Conservation (phyloP, 2,888 invertebrate species). For the Sisyra terminalis region DNA sequence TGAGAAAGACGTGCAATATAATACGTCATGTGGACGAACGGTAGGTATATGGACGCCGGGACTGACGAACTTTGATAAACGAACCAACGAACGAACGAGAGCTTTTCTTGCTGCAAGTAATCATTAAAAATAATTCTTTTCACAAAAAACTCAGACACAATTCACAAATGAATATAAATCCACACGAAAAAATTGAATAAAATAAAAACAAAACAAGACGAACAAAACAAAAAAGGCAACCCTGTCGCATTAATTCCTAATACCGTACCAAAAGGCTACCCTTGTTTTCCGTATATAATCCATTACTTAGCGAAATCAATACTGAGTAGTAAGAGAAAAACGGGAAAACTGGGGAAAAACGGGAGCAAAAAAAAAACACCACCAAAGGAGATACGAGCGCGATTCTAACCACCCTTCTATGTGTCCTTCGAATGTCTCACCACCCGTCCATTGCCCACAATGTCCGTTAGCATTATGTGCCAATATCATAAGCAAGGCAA, state of each 20-base stretch:
- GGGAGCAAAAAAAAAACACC: background rate
- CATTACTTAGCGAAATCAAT: conserved; percentile 9
- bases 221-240: background rate
- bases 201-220: conserved; percentile 3
- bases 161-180: background rate
- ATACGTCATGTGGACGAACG: too few relatives aligned
- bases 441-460: too few relatives aligned
- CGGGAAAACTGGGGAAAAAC: background rate
- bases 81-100: too few relatives aligned
- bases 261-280: conserved; percentile 1
- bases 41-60: too few relatives aligned
- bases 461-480: too few relatives aligned
- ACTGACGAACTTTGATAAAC: too few relatives aligned
- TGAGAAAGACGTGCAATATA: too few relatives aligned
- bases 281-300: conserved; percentile 6
- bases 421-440: background rate
- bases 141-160: too few relatives aligned
- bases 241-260: conserved; percentile 5
- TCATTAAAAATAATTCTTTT: too few relatives aligned
- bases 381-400: background rate
- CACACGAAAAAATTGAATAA: conserved; percentile 4
- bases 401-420: background rate
- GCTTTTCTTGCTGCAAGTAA: too few relatives aligned
- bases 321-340: conserved; percentile 6
- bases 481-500: too few relatives aligned